These are phyloP conservation scores for Danionella dracula DNA, from an alignment of 2,797 vertebrate species.

Conservation along the genomic window DNA sequence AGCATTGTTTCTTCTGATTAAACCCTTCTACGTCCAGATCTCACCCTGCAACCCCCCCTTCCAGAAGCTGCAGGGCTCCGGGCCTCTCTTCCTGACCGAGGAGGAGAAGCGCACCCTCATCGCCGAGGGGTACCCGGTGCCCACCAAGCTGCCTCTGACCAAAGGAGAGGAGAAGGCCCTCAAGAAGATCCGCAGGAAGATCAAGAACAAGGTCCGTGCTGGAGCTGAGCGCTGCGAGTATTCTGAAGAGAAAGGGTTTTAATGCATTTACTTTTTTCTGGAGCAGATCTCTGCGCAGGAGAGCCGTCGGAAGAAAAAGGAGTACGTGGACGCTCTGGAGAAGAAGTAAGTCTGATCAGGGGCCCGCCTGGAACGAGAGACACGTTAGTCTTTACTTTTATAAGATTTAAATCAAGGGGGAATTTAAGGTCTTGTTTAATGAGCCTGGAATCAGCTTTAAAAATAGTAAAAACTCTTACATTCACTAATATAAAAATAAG, in stretches of 20 bases:
- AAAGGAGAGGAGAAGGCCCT: slow-evolving; percentile 96
- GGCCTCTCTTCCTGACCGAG: slow-evolving; percentile 90
- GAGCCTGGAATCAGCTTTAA: no score
- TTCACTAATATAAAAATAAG: no score
- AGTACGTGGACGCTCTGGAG: slow-evolving; percentile 97
- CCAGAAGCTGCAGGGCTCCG: slow-evolving; percentile 93
- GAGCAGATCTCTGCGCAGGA: slow-evolving; percentile 95
- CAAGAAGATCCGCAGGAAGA: slow-evolving; percentile 98
- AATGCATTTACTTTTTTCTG: neutral
- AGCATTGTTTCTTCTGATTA: slow-evolving; percentile 37
- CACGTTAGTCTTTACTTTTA: no score
- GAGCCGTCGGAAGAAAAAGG: slow-evolving; percentile 98
- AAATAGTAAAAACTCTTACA: no score
- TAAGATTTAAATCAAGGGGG: no score
- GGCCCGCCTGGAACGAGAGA: no score
- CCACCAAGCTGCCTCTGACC: slow-evolving; percentile 90
- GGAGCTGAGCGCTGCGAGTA: neutral
- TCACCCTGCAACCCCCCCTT: neutral
- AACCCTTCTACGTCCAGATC: no score
- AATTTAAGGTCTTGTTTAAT: no score
- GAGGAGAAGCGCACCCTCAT: slow-evolving; percentile 95
- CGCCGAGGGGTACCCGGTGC: slow-evolving; percentile 94
- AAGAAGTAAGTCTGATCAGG: slow-evolving; percentile 77
- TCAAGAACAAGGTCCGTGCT: slow-evolving; percentile 89
- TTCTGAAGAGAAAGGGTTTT: neutral